phyloP scores from a whole-genome alignment of 2,888 invertebrate genomes.

The Eledona agricola region DNA sequence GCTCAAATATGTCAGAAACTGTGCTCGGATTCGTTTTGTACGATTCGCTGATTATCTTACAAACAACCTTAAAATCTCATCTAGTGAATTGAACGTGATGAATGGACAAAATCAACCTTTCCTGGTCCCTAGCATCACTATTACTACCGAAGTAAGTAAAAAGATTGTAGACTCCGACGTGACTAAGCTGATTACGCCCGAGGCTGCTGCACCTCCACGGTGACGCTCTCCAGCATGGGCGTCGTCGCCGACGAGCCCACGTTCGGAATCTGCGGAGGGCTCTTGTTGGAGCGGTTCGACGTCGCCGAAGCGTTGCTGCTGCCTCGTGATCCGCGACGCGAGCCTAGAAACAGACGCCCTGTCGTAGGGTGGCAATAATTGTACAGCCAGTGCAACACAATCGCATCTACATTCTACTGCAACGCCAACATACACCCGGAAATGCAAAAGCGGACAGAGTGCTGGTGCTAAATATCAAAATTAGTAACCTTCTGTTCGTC shows the following conservation, averaged over 20 bases:
- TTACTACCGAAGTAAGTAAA: slow-evolving; percentile 55
- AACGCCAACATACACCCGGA: background rate
- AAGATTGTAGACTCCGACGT: slow-evolving; percentile 42
- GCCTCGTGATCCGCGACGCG: slow-evolving; percentile 77
- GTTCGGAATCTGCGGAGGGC: slow-evolving; percentile 58
- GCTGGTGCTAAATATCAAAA: slow-evolving; percentile 28
- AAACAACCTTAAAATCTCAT: slow-evolving; percentile 33
- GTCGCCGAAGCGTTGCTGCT: slow-evolving; percentile 82
- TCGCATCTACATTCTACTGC: slow-evolving; percentile 1
- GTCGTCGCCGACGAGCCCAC: slow-evolving; percentile 54
- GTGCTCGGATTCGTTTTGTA: slow-evolving; percentile 35
- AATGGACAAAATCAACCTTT: slow-evolving; percentile 56
- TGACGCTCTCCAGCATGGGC: slow-evolving; percentile 72
- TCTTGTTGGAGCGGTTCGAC: slow-evolving; percentile 74
- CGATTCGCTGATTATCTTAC: slow-evolving; percentile 35
- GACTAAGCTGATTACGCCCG: slow-evolving; percentile 57
- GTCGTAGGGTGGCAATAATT: slow-evolving; percentile 55
- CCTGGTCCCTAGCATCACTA: slow-evolving; percentile 62
- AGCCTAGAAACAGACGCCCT: slow-evolving; percentile 64
- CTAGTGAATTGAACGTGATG: slow-evolving; percentile 53
- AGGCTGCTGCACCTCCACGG: slow-evolving; percentile 79
- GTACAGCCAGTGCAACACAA: slow-evolving; percentile 44
- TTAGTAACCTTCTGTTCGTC: slow-evolving; percentile 40
- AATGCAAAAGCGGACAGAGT: slow-evolving; percentile 25
- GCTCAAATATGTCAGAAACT: slow-evolving; percentile 18